A percentile compares a stretch with the other conserved stretches of the same genome.
phyloP scores from a whole-genome alignment of 2,113 vertebrate species.

The Rhea pennata region DNA sequence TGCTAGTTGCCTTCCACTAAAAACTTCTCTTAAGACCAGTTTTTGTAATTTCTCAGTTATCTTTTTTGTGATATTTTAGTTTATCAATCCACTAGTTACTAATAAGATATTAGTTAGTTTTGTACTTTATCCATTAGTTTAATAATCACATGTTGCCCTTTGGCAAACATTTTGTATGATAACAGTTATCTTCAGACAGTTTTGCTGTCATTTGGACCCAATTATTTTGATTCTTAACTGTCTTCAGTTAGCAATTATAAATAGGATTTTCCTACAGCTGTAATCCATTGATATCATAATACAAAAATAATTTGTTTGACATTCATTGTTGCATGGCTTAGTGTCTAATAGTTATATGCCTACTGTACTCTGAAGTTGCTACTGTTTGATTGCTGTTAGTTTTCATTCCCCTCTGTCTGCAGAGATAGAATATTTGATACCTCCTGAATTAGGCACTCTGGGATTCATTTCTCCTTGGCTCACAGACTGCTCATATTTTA shows the following conservation, averaged over 20 bases:
- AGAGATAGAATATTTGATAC: background rate
- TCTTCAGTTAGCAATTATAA: background rate
- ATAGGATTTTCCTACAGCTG: background rate
- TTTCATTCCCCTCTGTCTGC: background rate
- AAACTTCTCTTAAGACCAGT: background rate
- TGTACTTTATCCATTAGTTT: background rate
- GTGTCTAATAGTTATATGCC: background rate
- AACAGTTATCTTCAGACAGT: background rate
- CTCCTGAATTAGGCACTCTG: background rate
- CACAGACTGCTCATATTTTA: background rate
- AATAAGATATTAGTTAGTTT: background rate
- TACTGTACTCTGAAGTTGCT: background rate
- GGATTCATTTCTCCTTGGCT: background rate
- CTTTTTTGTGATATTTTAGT: background rate
- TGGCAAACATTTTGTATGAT: background rate
- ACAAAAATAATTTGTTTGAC: constrained; percentile 25
- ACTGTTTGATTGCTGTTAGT: background rate
- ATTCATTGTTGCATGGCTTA: background rate
- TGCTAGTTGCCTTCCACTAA: background rate
- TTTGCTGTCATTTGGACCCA: background rate
- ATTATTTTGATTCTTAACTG: background rate
- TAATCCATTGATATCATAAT: constrained; percentile 18
- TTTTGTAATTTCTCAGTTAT: background rate
- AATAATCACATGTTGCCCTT: background rate
- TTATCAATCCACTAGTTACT: background rate